A percentile compares a stretch with the other conserved stretches of the same genome.
These are phyloP conservation scores for Smithornis capensis DNA, from an alignment of 2,113 vertebrate genomes.

Conservation along the genomic window DNA sequence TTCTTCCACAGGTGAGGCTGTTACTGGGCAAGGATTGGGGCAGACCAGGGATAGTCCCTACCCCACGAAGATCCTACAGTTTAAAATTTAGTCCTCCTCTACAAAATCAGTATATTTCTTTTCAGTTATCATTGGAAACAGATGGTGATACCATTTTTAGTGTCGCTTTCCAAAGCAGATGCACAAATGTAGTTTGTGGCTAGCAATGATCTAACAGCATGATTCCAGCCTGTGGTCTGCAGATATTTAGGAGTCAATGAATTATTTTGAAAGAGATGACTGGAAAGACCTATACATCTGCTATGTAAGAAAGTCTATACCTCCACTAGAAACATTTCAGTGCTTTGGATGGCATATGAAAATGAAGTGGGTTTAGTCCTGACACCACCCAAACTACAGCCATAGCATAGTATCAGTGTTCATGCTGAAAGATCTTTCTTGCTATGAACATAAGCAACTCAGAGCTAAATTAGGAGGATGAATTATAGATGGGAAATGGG, in stretches of 20 bases:
- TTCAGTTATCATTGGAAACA: neutral
- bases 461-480: slow-evolving; percentile 34
- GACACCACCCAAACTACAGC: neutral
- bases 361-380: slow-evolving; percentile 11
- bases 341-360: neutral
- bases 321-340: neutral
- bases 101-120: neutral
- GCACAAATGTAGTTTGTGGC: neutral
- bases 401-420: neutral
- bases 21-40: neutral
- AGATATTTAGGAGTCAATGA: neutral
- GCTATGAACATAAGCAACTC: slow-evolving; percentile 3
- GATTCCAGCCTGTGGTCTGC: slow-evolving; percentile 23
- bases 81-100: neutral
- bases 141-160: neutral
- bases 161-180: slow-evolving; percentile 23
- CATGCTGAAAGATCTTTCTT: neutral
- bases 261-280: neutral
- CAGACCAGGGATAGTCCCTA: neutral
- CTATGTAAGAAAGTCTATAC: neutral
- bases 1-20: neutral
- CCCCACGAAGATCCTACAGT: neutral
- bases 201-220: neutral
- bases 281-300: neutral
- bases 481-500: slow-evolving; percentile 42